phyloP scores from a whole-genome alignment of 1,140 invertebrate species.

The Aphelinus atriplicis region DNA sequence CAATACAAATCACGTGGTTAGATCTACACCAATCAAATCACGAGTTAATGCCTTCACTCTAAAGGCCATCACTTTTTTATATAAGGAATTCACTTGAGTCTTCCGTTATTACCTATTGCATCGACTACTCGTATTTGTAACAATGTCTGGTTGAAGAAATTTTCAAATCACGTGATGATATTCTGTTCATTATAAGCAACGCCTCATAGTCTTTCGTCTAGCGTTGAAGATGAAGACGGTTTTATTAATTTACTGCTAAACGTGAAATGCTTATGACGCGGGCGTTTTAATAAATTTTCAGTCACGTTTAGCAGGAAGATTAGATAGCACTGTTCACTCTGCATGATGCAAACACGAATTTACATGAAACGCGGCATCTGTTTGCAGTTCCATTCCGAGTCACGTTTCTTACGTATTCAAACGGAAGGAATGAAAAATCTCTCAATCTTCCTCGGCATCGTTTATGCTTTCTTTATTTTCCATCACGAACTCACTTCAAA shows the following conservation, averaged over 20 bases:
- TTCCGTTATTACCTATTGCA: too few relatives aligned
- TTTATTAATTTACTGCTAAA: conserved; percentile 51
- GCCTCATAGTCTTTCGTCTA: conserved; percentile 23
- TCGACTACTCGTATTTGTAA: too few relatives aligned
- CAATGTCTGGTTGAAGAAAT: background rate
- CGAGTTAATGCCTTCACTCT: too few relatives aligned
- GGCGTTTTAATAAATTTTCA: conserved; percentile 54
- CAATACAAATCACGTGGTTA: too few relatives aligned
- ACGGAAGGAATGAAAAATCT: conserved; percentile 20
- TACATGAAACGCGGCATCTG: conserved; percentile 52
- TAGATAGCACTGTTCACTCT: conserved; percentile 49
- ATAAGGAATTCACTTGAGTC: too few relatives aligned
- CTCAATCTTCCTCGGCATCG: background rate
- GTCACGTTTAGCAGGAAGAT: conserved; percentile 52
- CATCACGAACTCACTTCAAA: conserved; percentile 11
- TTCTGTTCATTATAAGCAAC: background rate
- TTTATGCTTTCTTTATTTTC: conserved; percentile 22
- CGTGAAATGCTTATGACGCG: conserved; percentile 45
- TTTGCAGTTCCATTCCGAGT: conserved; percentile 48
- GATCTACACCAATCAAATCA: too few relatives aligned
- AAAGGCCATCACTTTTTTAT: too few relatives aligned
- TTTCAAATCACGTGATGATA: conserved; percentile 8
- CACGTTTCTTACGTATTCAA: conserved; percentile 27
- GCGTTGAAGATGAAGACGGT: conserved; percentile 25
- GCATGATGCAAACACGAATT: conserved; percentile 50